Conservation (phyloP, 2,888 invertebrate species). For the Apodemia zela region DNA sequence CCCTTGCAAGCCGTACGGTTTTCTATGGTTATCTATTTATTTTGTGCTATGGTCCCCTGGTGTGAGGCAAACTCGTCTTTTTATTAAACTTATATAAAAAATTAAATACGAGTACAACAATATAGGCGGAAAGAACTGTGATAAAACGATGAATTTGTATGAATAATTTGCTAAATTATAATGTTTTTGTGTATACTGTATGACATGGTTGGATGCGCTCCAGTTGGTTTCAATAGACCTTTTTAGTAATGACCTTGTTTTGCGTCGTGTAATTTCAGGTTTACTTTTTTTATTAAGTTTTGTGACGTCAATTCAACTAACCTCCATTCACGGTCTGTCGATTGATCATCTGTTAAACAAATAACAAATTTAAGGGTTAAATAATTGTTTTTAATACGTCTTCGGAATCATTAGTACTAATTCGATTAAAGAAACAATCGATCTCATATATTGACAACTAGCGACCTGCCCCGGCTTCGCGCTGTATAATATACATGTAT, state of each 20-base stretch:
- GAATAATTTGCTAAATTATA: background rate
- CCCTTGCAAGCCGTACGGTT: too few species aligned
- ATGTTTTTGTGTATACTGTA: slow-evolving; percentile 26
- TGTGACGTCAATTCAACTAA: background rate
- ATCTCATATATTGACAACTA: too few species aligned
- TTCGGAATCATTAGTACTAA: too few species aligned
- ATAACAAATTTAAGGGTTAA: background rate
- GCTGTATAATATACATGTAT: too few species aligned
- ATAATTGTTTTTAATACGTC: too few species aligned
- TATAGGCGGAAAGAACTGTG: background rate
- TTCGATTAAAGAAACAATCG: too few species aligned
- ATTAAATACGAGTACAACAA: background rate
- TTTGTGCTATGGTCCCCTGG: too few species aligned
- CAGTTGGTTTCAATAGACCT: slow-evolving; percentile 38
- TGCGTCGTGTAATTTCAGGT: slow-evolving; percentile 43
- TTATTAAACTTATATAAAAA: too few species aligned
- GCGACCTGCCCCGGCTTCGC: too few species aligned
- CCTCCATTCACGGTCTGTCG: background rate
- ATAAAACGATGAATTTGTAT: too few species aligned
- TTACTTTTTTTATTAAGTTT: background rate
- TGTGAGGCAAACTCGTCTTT: too few species aligned
- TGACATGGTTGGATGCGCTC: slow-evolving; percentile 46
- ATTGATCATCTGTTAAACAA: background rate
- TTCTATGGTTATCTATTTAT: too few species aligned
- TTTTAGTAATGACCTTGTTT: slow-evolving; percentile 44